A percentile compares a stretch with the other conserved stretches of the same genome.
These are phyloP conservation scores for Macquaria ambigua DNA, from an alignment of 2,113 vertebrate species.

Conservation along the genomic window DNA sequence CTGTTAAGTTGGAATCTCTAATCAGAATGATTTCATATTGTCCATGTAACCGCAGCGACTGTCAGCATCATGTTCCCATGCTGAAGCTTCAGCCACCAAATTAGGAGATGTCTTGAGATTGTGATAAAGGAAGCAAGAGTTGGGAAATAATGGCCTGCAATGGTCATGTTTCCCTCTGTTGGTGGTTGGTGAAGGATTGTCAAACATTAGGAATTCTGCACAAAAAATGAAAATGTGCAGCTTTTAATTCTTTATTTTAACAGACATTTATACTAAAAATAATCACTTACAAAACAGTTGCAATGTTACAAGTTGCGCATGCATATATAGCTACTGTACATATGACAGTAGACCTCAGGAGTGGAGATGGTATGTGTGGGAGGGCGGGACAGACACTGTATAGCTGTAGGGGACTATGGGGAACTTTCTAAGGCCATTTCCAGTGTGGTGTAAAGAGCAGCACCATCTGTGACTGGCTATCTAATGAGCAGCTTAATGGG, in stretches of 20 bases:
- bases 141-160: neutral
- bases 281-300: too few relatives aligned
- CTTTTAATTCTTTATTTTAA: neutral
- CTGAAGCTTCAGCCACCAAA: constrained; percentile 13
- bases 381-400: constrained; percentile 32
- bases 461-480: constrained; percentile 78
- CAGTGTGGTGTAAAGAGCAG: constrained; percentile 69
- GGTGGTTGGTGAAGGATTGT: neutral
- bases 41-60: too few relatives aligned
- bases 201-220: neutral
- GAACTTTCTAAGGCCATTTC: constrained; percentile 68
- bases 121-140: neutral
- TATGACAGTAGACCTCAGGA: constrained; percentile 13
- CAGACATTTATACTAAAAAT: neutral
- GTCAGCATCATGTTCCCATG: constrained; percentile 11
- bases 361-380: constrained; percentile 24
- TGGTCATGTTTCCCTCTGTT: neutral
- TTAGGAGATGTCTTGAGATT: constrained; percentile 7
- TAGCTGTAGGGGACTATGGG: constrained; percentile 58
- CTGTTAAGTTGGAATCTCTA: too few relatives aligned
- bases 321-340: constrained; percentile 15
- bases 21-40: too few relatives aligned
- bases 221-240: neutral
- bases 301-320: neutral
- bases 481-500: constrained; percentile 79